Base-by-base conservation (phyloP, 2,888 invertebrate genomes). In the Coenonympha arcania region DNA sequence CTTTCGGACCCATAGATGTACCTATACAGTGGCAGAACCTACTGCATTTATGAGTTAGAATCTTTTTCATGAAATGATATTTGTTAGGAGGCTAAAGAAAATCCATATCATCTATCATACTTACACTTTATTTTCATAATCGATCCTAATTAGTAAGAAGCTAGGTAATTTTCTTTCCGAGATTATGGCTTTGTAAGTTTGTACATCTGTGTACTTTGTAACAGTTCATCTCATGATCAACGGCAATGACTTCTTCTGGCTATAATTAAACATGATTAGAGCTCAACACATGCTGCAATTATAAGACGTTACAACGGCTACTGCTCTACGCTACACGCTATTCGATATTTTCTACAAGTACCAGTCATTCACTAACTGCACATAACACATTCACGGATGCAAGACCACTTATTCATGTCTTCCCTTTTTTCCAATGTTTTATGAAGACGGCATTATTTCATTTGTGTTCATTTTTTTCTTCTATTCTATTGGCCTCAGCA, bases 201-300 rank as follows among this genome's bases (percentile, higher is more conserved):
- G 64, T 76, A 69, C 71, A 69, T 75, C 67, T 76, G 81, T n/a
- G n/a, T n/a, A n/a, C n/a, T n/a, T n/a, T n/a, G n/a, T 82, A 85
- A 84, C 86, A 80, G 85, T 85, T 84, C 76, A 79, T 86, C 79
- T 82, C 86, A 85, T 85, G 86, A 79, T 80, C 75, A 80, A 75
- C 75, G 63, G 79, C 85, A 85, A 84, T 85, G 85, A 84, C 76
- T 83, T 73, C 76, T 73, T 73, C 71, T 76, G 49, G 57, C 76
- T 77, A 71, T 85, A 84, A 85, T 85, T 85, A 85, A 80, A 80
- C 74, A 78, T 80, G 83, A 84, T 85, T 84, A 81, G 76, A 77
- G 79, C 79, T 82, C 79, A 81, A 77, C 83, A 84, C 83, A 82
- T 83, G 76, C 76, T 69, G 79, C 79, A 84, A 84, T 84, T 84